These are phyloP conservation scores for Gallirallus australis DNA, from an alignment of 2,797 vertebrate genomes.

Conservation along the genomic window DNA sequence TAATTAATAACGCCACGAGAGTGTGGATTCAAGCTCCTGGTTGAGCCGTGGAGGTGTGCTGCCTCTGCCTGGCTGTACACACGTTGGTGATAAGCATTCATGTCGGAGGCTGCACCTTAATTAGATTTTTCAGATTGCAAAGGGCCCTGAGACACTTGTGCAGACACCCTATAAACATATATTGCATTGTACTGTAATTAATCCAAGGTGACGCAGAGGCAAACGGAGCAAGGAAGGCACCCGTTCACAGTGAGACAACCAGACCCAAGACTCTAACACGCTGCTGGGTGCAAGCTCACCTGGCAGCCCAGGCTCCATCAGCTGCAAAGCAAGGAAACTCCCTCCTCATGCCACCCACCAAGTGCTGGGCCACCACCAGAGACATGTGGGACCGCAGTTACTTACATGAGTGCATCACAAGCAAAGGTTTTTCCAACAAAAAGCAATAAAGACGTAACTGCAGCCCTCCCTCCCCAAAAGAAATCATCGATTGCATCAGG, in stretches of 20 bases:
- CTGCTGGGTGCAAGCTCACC: not conserved
- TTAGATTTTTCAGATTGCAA: constrained; percentile 61
- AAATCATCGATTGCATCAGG: not conserved
- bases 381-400: accelerated
- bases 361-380: not conserved
- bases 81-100: constrained; percentile 59
- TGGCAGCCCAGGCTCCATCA: accelerated
- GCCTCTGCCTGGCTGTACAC: constrained; percentile 14
- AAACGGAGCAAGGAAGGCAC: not conserved
- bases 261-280: not conserved
- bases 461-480: not conserved
- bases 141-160: constrained; percentile 52
- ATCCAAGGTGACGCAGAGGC: constrained; percentile 43
- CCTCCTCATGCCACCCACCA: accelerated
- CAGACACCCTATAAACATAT: constrained; percentile 56
- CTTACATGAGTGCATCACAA: not conserved
- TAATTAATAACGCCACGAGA: constrained; percentile 72
- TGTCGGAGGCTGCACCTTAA: constrained; percentile 70
- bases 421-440: not conserved
- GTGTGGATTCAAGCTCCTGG: constrained; percentile 42
- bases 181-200: constrained; percentile 70
- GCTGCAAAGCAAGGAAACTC: not conserved
- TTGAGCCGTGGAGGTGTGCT: not conserved
- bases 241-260: not conserved
- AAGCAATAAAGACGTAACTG: not conserved